These are phyloP conservation scores for Thumatha senex DNA, from an alignment of 2,888 invertebrate species.

Conservation along the genomic window DNA sequence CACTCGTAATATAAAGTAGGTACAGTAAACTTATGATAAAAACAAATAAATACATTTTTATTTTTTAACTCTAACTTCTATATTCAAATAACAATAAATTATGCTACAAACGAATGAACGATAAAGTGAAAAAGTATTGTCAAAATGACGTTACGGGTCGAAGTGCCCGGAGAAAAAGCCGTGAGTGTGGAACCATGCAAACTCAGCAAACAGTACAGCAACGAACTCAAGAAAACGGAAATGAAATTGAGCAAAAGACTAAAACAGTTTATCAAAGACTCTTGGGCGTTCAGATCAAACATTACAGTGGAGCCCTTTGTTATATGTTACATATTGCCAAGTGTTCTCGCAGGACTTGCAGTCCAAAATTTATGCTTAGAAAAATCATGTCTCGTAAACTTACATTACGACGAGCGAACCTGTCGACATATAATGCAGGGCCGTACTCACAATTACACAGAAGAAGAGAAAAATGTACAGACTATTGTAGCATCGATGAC, in stretches of 20 bases:
- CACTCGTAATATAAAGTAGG: slow-evolving; percentile 36
- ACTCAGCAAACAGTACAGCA: slow-evolving; percentile 57
- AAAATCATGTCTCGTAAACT: slow-evolving; percentile 83
- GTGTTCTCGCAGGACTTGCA: slow-evolving; percentile 85
- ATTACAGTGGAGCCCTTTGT: slow-evolving; percentile 87
- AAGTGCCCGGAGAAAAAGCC: slow-evolving; percentile 73
- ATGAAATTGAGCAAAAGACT: slow-evolving; percentile 62
- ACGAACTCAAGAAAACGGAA: slow-evolving; percentile 61
- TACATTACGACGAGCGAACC: slow-evolving; percentile 77
- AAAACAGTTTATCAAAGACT: slow-evolving; percentile 66
- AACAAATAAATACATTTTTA: slow-evolving; percentile 12
- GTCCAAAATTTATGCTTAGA: slow-evolving; percentile 82
- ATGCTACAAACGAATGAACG: slow-evolving; percentile 63
- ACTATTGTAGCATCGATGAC: slow-evolving; percentile 82
- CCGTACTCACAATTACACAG: slow-evolving; percentile 64
- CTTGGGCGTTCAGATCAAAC: slow-evolving; percentile 70
- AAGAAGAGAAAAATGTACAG: slow-evolving; percentile 75
- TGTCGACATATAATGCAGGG: slow-evolving; percentile 79
- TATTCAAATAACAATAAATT: slow-evolving; percentile 18
- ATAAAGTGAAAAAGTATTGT: slow-evolving; percentile 52
- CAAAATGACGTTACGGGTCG: slow-evolving; percentile 80
- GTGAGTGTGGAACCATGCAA: slow-evolving; percentile 70
- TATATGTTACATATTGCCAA: slow-evolving; percentile 86
- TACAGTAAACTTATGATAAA: slow-evolving; percentile 24
- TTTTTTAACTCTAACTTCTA: slow-evolving; percentile 12